Evolutionary conservation across 53 echinoderm and acorn worm genomes (phyloP), one percentile per base, ranked within the genome.

Genomic region (Antedon mediterranea): DNA sequence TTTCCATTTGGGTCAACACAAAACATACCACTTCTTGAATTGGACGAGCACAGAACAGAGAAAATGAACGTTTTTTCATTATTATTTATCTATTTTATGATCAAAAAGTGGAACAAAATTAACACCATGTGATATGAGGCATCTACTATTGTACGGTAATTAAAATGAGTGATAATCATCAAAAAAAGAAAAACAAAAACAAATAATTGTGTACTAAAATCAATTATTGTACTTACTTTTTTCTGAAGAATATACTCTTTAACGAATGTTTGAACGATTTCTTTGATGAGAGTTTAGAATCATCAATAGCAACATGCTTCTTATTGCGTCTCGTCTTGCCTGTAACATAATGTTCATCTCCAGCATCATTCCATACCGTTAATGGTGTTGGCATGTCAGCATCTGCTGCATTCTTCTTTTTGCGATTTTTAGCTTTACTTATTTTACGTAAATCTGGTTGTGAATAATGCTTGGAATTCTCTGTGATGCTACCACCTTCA

Each of bases 191-290:
- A n/a, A n/a, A n/a, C n/a, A n/a, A n/a, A n/a, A n/a, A n/a, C n/a
- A n/a, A n/a, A n/a, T n/a, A n/a, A n/a, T n/a, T n/a, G n/a, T n/a
- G n/a, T n/a, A n/a, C n/a, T n/a, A 37, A 37, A 37, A 37, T 6
- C 37, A 37, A 6, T 37, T 37, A 37, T 11, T 18, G 57, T 18
- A 77, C 32, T 71, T 77, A 82, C 82, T 43, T 28, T 77, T 82
- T 82, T 31, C 82, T 72, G 72, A 77, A 82, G 82, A 82, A 82
- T 32, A 82, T 82, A 26, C 43, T 82, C 71, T 34, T 82, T 29
- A 82, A 30, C 32, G 82, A 82, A 26, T 71, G 75, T 0, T 75
- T 81, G 28, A 82, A 28, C 6, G 57, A 57, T 18, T 57, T 57
- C 57, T 57, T 57, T 18, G 57, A 57, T 11, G 57, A 57, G 15